Conservation (phyloP, 2,888 invertebrate genomes). For the Antitype chi region DNA sequence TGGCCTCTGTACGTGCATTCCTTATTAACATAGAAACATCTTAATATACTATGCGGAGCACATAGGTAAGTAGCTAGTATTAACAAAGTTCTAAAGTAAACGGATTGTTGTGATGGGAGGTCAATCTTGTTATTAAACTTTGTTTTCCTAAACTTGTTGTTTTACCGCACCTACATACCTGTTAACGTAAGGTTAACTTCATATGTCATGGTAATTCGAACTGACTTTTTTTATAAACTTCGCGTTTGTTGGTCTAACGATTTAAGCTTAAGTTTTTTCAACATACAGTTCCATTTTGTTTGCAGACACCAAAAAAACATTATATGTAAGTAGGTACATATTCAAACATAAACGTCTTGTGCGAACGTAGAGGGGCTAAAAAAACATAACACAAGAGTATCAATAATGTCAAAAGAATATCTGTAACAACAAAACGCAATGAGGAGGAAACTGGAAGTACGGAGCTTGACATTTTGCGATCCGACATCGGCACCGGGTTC, state of each 20-base stretch:
- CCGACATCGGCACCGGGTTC: conserved; percentile 53
- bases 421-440: conserved; percentile 43
- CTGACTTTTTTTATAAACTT: conserved; percentile 6
- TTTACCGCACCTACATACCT: not conserved
- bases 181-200: conserved; percentile 1
- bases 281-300: not conserved
- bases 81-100: conserved; percentile 47
- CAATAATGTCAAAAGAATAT: conserved; percentile 45
- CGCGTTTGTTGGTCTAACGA: not conserved
- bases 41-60: conserved; percentile 4
- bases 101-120: conserved; percentile 40
- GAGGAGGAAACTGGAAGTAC: conserved; percentile 51
- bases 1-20: conserved; percentile 38
- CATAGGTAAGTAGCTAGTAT: conserved; percentile 16
- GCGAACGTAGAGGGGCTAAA: conserved; percentile 18
- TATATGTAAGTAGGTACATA: not conserved
- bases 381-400: conserved; percentile 16
- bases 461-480: conserved; percentile 60
- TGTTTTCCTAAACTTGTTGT: conserved; percentile 34
- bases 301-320: conserved; percentile 15
- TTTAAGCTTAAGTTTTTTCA: not conserved
- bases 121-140: conserved; percentile 56
- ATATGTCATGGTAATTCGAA: not conserved
- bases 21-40: conserved; percentile 39
- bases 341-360: not conserved